Evolutionary conservation across 2,113 vertebrate species (phyloP).

Genomic region (Saiga tatarica): DNA sequence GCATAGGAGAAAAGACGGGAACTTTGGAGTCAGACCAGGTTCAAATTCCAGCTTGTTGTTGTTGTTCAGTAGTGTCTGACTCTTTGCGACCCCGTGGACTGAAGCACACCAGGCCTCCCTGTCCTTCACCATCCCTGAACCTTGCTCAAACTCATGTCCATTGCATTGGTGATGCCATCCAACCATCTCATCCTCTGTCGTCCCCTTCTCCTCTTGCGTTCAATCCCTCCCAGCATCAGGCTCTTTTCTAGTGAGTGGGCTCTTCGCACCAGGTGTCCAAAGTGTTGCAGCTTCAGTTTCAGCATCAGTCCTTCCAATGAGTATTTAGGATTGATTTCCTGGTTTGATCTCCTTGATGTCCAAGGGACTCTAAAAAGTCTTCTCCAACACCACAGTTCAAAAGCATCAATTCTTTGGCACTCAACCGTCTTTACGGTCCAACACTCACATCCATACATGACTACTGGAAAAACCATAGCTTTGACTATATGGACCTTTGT

Average conservation of each 20-base stretch:
- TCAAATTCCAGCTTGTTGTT: background rate
- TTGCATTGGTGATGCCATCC: background rate
- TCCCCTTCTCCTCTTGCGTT: background rate
- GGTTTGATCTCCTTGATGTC: background rate
- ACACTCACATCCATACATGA: background rate
- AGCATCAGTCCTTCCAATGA: background rate
- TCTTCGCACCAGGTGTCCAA: background rate
- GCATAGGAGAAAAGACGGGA: background rate
- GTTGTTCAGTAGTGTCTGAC: background rate
- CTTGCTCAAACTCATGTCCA: background rate
- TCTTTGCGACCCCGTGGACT: background rate
- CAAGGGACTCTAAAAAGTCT: background rate
- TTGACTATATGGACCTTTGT: background rate
- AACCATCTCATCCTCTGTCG: background rate
- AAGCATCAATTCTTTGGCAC: background rate
- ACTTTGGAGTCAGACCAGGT: constrained; percentile 6
- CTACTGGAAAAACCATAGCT: background rate
- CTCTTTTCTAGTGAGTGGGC: background rate
- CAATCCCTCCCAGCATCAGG: background rate
- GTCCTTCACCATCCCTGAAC: background rate
- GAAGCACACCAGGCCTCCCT: background rate
- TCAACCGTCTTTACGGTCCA: background rate
- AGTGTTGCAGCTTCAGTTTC: background rate
- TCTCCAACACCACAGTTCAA: background rate
- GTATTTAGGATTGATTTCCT: background rate